Conservation (phyloP, 2,797 vertebrate species). For the Propithecus deckenii region DNA sequence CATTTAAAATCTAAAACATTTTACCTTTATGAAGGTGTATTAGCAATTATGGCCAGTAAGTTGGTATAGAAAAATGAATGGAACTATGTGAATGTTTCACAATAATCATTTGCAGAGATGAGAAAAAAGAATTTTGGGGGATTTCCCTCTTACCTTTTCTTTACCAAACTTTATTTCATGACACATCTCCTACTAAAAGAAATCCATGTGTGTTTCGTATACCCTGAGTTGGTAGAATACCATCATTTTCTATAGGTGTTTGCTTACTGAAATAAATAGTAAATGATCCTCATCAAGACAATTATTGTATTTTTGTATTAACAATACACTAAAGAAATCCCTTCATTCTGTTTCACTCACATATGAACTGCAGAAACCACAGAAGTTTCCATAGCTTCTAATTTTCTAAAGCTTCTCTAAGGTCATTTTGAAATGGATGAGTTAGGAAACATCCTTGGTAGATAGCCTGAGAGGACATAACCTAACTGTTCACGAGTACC, state of each 20-base stretch:
- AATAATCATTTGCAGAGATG: neutral
- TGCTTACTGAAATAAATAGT: constrained; percentile 32
- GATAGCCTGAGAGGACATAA: constrained; percentile 66
- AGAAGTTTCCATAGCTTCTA: constrained; percentile 65
- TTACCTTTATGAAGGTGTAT: neutral
- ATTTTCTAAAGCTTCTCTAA: constrained; percentile 76
- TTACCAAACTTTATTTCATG: neutral
- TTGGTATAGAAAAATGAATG: neutral
- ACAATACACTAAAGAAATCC: neutral
- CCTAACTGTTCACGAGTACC: constrained; percentile 69
- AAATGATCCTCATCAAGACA: neutral
- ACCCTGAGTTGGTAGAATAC: neutral
- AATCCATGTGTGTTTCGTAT: neutral
- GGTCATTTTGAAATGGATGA: constrained; percentile 78
- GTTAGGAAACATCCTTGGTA: constrained; percentile 73
- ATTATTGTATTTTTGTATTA: constrained; percentile 42
- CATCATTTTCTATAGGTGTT: neutral
- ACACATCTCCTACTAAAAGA: neutral
- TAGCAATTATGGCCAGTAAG: neutral
- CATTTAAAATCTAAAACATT: neutral
- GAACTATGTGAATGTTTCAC: neutral
- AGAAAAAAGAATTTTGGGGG: neutral
- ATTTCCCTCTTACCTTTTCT: neutral
- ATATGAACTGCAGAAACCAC: neutral
- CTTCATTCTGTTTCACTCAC: constrained; percentile 26